phyloP scores from a whole-genome alignment of 2,888 invertebrate genomes.

The Esperia sulphurella region DNA sequence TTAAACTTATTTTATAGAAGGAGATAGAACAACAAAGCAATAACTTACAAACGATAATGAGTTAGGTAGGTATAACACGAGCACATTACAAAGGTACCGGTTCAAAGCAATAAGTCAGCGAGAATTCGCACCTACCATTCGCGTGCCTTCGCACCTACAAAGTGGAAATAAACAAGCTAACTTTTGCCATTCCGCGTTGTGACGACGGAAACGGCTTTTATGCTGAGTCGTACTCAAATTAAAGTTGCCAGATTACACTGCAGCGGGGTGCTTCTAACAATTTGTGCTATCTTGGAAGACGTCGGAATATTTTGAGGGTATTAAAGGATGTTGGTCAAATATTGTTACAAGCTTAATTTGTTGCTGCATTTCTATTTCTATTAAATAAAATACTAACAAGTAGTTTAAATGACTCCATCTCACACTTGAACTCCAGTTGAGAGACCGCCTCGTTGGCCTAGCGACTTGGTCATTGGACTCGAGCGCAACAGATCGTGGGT shows the following conservation, averaged over 20 bases:
- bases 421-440: too few species aligned
- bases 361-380: neutral
- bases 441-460: too few species aligned
- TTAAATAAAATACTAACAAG: neutral
- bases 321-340: constrained; percentile 1
- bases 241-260: constrained; percentile 51
- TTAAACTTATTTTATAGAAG: neutral
- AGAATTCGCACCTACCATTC: constrained; percentile 51
- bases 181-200: constrained; percentile 59
- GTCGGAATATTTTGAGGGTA: constrained; percentile 8
- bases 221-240: constrained; percentile 43
- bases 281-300: constrained; percentile 21
- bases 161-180: constrained; percentile 65
- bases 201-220: constrained; percentile 38
- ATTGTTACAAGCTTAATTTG: neutral
- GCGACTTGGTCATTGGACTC: too few species aligned
- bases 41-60: constrained; percentile 3
- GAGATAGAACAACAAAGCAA: neutral
- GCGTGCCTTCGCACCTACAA: constrained; percentile 48
- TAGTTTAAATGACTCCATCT: too few species aligned
- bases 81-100: constrained; percentile 13
- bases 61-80: constrained; percentile 2
- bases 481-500: too few species aligned
- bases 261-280: constrained; percentile 29
- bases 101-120: constrained; percentile 39